phyloP scores from a whole-genome alignment of 37 sponge, comb jelly and placozoan genomes.

The Aplysina aerophoba region DNA sequence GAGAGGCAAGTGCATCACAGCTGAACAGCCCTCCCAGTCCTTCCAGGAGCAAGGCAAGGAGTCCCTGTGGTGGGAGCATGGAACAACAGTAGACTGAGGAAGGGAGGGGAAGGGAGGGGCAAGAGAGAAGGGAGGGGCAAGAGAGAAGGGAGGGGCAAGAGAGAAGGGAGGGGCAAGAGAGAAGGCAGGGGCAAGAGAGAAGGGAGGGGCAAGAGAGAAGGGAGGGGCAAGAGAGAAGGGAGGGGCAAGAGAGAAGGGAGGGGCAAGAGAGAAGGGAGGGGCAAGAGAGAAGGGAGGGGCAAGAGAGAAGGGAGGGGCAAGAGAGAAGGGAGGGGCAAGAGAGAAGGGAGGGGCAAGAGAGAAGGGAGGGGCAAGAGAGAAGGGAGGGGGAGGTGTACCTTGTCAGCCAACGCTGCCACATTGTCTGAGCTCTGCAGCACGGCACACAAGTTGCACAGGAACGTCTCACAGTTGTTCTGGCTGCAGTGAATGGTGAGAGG shows the following conservation, averaged over 20 bases:
- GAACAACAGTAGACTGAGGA: not conserved
- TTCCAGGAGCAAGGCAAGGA: not conserved
- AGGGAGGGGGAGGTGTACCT: no score
- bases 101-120: constrained; percentile 34
- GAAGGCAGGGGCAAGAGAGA: not conserved
- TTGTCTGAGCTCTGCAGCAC: no score
- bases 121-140: constrained; percentile 46
- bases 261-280: not conserved
- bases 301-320: not conserved
- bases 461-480: no score
- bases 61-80: not conserved
- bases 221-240: no score
- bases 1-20: constrained; percentile 32
- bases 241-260: not conserved
- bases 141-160: constrained; percentile 39
- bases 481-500: no score
- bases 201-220: not conserved
- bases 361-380: no score
- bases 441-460: no score
- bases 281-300: not conserved
- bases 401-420: no score
- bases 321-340: not conserved
- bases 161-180: constrained; percentile 11
- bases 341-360: not conserved
- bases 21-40: not conserved